Conservation (phyloP, 2,113 vertebrate genomes). For the Grantiella picta region DNA sequence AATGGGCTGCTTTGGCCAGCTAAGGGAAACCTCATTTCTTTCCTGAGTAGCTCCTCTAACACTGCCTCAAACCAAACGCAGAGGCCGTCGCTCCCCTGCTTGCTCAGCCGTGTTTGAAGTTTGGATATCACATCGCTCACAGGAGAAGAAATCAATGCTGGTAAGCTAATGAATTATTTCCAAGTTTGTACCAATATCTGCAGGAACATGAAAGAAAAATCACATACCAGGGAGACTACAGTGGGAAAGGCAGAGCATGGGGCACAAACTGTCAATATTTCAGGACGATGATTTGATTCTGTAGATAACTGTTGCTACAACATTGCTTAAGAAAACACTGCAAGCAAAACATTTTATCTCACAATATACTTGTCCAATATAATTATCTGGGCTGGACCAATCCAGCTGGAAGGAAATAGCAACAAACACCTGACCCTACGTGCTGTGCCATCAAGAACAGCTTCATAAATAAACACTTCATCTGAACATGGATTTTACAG, state of each 20-base stretch:
- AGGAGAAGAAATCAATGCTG: conserved; percentile 70
- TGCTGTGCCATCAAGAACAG: background rate
- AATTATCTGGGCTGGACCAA: conserved; percentile 41
- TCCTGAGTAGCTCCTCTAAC: background rate
- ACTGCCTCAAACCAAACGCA: background rate
- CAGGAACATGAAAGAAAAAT: conserved; percentile 78
- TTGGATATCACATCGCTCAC: background rate
- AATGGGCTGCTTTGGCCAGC: background rate
- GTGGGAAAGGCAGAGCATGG: conserved; percentile 25
- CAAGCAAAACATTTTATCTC: conserved; percentile 29
- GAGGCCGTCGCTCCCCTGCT: background rate
- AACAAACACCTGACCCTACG: background rate
- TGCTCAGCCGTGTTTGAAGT: conserved; percentile 52
- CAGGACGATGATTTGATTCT: conserved; percentile 17
- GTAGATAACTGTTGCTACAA: background rate
- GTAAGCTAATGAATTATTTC: conserved; percentile 80
- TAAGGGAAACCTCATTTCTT: background rate
- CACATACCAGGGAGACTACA: conserved; percentile 64
- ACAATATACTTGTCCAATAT: background rate
- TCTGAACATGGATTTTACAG: background rate
- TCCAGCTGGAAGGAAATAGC: background rate
- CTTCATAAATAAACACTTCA: background rate
- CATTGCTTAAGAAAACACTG: conserved; percentile 16
- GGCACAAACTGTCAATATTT: background rate
- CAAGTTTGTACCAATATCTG: conserved; percentile 64